A percentile compares a stretch with the other conserved stretches of the same genome.
Conservation (phyloP, 1,140 invertebrate species). For the Drosophila lacertosa region DNA sequence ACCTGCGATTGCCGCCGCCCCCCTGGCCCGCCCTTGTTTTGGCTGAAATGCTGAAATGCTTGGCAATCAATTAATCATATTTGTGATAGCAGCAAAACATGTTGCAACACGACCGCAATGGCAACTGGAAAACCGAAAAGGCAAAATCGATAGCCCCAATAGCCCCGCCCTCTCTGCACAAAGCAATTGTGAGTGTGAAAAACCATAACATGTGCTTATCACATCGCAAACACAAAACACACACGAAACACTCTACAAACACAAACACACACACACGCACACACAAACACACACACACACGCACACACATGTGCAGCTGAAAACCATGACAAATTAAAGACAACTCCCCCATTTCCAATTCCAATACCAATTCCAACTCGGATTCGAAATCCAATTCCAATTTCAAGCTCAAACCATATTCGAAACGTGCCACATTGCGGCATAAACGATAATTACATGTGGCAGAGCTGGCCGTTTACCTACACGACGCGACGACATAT, state of each 20-base stretch:
- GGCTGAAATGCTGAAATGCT: conserved; percentile 39
- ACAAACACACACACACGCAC: conserved; percentile 12
- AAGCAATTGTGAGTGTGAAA: conserved; percentile 58
- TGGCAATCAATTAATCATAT: conserved; percentile 79
- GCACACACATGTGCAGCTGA: conserved; percentile 54
- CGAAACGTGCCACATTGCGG: conserved; percentile 73
- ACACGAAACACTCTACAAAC: conserved; percentile 19
- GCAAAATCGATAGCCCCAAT: conserved; percentile 63
- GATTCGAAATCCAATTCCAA: conserved; percentile 20
- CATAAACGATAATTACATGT: conserved; percentile 78
- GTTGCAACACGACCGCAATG: conserved; percentile 56
- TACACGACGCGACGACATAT: conserved; percentile 45
- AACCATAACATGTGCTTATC: conserved; percentile 80
- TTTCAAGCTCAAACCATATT: conserved; percentile 47
- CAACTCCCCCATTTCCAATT: conserved; percentile 30
- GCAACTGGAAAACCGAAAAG: conserved; percentile 55
- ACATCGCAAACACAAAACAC: conserved; percentile 53
- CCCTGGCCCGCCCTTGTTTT: background rate
- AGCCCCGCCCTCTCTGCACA: background rate
- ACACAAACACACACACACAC: conserved; percentile 20
- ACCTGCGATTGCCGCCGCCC: conserved; percentile 34
- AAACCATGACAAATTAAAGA: conserved; percentile 77
- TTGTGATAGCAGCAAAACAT: conserved; percentile 73
- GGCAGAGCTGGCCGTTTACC: conserved; percentile 53
- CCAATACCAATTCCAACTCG: conserved; percentile 9